A percentile compares a stretch with the other conserved stretches of the same genome.
Conservation (phyloP, 2,888 invertebrate species). For the Osedax fenrisi region DNA sequence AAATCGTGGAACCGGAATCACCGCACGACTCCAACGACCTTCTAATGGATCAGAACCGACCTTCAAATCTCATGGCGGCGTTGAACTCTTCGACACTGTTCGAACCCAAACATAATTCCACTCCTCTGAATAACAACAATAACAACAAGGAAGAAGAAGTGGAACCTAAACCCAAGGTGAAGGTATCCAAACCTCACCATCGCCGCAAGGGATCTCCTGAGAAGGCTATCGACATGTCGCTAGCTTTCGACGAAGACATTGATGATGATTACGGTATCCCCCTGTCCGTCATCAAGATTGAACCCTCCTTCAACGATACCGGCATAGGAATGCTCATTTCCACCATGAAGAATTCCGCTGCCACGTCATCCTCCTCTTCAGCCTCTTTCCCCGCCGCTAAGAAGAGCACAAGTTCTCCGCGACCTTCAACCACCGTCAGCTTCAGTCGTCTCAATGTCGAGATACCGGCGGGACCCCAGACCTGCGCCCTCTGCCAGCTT, state of each 20-base stretch:
- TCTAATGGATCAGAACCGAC: neutral
- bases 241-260: constrained; percentile 9
- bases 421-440: neutral
- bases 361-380: neutral
- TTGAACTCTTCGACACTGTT: neutral
- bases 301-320: neutral
- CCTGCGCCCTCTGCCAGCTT: constrained; percentile 27
- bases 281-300: neutral
- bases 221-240: constrained; percentile 17
- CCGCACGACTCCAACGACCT: constrained; percentile 25
- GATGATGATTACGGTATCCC: neutral
- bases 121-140: neutral
- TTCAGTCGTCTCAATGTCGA: neutral
- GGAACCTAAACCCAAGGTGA: neutral
- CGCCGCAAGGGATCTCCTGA: constrained; percentile 8
- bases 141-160: neutral
- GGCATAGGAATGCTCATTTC: neutral
- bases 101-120: neutral
- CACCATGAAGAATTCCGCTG: neutral
- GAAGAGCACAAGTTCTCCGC: neutral
- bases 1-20: constrained; percentile 30
- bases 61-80: neutral
- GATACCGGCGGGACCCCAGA: constrained; percentile 28
- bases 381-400: neutral
- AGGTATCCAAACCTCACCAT: neutral